These are phyloP conservation scores for Ooceraea biroi DNA, from an alignment of 1,140 invertebrate species.

Conservation along the genomic window DNA sequence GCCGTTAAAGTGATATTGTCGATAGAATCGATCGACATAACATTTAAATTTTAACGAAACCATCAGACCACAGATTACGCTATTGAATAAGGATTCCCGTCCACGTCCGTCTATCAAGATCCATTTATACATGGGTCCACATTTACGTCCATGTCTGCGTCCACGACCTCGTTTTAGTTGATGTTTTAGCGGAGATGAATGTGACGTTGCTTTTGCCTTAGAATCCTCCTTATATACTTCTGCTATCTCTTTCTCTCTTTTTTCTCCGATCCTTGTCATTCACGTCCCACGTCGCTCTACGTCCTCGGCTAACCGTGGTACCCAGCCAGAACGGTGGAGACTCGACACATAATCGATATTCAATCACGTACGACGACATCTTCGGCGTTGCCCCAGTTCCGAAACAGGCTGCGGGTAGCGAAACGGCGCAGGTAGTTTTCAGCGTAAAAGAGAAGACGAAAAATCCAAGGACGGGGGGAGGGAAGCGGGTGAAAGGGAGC, in stretches of 20 bases:
- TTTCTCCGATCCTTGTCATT: slow-evolving; percentile 49
- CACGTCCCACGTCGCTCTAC: slow-evolving; percentile 22
- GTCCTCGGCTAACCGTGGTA: slow-evolving; percentile 63
- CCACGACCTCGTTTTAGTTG: too few relatives aligned
- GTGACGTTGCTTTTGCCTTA: too few relatives aligned
- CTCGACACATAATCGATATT: slow-evolving; percentile 76
- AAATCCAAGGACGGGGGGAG: slow-evolving; percentile 10
- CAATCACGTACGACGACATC: slow-evolving; percentile 74
- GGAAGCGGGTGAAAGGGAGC: background rate
- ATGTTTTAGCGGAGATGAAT: too few relatives aligned
- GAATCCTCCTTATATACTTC: too few relatives aligned
- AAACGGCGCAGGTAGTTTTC: slow-evolving; percentile 53
- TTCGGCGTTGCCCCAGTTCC: slow-evolving; percentile 70
- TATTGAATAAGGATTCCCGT: slow-evolving; percentile 49
- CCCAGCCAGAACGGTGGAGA: slow-evolving; percentile 46
- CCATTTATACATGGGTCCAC: too few relatives aligned
- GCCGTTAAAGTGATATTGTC: slow-evolving; percentile 56
- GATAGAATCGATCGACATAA: slow-evolving; percentile 52
- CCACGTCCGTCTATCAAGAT: too few relatives aligned
- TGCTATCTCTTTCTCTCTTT: too few relatives aligned
- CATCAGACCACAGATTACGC: slow-evolving; percentile 39
- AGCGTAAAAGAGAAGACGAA: slow-evolving; percentile 47
- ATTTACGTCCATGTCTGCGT: too few relatives aligned
- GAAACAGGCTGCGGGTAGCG: slow-evolving; percentile 64
- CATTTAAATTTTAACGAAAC: slow-evolving; percentile 57